Evolutionary conservation across 1,140 invertebrate genomes (phyloP), one percentile per base, ranked within the genome.

Genomic region (Lethrus apterus): DNA sequence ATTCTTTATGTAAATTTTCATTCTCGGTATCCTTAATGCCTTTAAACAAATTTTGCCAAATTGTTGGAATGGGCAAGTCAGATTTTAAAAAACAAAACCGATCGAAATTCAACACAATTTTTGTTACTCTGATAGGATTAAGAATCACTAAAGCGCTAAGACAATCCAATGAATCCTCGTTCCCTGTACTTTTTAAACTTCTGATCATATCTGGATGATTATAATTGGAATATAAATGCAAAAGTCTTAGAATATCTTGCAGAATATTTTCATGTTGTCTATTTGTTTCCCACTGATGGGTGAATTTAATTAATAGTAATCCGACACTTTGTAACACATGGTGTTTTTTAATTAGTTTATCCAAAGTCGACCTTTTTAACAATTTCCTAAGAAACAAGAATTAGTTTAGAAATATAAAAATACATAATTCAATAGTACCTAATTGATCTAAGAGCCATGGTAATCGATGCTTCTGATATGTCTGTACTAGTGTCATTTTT

Each of bases 61-160:
- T 60, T 19, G 60, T 56, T 3, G 44, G 49, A 11, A 65, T 36
- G 2, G 63, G 63, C 41, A 65, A 32, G 31, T 65, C 63, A 1
- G 60, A 61, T 20, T 59, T 46, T 7, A 57, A 30, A 33, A 51
- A 51, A 20, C 50, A 55, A 9, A 54, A 50, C 20, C 38, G 26
- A n/a, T 56, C 48, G 17, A 62, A 57, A 42, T 60, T 64, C 55
- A 65, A 56, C 4, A 64, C 48, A 18, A 64, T 62, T 54, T 63
- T 63, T 2, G 61, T 54, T 17, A 65, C 51, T 17, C 46, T 46
- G 33, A 51, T 49, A 0, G 60, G 62, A 3, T 53, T 21, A 4
- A 63, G 23, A 13, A 54, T 35, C 7, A 63, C 35, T 9, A 63
- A 50, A 15, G 54, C 54, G 18, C 50, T 44, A 11, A 65, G 40